Conservation (phyloP, 1,140 invertebrate genomes). For the Drosophila ficusphila region DNA sequence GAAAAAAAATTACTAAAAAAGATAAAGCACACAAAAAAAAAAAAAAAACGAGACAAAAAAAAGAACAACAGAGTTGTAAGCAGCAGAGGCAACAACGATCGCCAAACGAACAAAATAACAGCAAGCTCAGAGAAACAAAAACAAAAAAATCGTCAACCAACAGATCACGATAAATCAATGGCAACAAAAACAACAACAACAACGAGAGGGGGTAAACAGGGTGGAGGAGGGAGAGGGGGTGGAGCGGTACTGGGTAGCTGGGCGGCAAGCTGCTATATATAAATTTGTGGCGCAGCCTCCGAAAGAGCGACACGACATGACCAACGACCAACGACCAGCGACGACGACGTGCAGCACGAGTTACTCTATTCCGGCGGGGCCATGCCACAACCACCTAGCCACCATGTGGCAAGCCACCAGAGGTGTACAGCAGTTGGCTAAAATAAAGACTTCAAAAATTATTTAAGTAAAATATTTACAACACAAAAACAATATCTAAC, state of each 20-base stretch:
- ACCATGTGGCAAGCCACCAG: conserved; percentile 25
- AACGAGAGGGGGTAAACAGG: background rate
- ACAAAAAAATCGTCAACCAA: conserved; percentile 75
- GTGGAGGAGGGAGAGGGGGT: background rate
- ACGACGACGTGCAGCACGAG: conserved; percentile 81
- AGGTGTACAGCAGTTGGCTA: background rate
- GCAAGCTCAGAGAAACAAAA: too few species aligned
- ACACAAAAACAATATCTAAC: too few species aligned
- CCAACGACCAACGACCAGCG: conserved; percentile 73
- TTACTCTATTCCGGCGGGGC: conserved; percentile 33
- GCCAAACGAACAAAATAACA: conserved; percentile 34
- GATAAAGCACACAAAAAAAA: conserved; percentile 15
- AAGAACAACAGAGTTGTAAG: conserved; percentile 65
- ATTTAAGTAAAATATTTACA: background rate
- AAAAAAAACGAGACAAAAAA: conserved; percentile 28
- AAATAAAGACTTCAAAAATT: background rate
- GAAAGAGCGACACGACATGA: conserved; percentile 77
- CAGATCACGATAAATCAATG: conserved; percentile 81
- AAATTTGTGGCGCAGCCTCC: conserved; percentile 59
- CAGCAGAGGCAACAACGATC: conserved; percentile 35
- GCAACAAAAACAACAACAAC: conserved; percentile 55
- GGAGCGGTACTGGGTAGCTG: background rate
- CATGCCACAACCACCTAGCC: conserved; percentile 44
- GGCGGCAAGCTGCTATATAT: conserved; percentile 47
- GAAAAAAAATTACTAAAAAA: conserved; percentile 34